phyloP scores from a whole-genome alignment of 2,797 vertebrate species.

The Pipistrellus pygmaeus region DNA sequence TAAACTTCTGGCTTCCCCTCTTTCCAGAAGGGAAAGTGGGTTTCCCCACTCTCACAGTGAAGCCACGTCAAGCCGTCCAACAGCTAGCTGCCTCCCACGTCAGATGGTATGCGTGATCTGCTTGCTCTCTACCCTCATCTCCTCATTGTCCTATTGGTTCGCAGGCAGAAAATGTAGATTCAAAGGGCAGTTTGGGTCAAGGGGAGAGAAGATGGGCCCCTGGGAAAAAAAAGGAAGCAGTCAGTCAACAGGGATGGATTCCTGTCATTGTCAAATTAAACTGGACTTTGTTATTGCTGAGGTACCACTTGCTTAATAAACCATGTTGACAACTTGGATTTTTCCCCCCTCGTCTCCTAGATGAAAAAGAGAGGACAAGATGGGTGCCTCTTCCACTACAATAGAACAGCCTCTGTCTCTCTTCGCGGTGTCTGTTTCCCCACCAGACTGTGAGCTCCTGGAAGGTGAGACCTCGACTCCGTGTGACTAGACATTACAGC shows the following conservation, averaged over 20 bases:
- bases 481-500: not conserved
- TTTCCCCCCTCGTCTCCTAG: not conserved
- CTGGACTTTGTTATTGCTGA: not conserved
- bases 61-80: slow-evolving; percentile 15
- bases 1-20: slow-evolving; percentile 87
- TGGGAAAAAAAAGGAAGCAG: not conserved
- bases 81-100: slow-evolving; percentile 58
- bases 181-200: not conserved
- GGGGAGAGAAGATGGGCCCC: not conserved
- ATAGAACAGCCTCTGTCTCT: not conserved
- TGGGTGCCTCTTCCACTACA: not conserved
- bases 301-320: slow-evolving; percentile 1
- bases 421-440: not conserved
- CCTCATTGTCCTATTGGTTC: not conserved
- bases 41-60: slow-evolving; percentile 42
- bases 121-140: not conserved
- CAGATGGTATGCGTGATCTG: not conserved
- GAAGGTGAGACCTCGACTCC: not conserved
- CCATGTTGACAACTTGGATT: not conserved
- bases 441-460: not conserved
- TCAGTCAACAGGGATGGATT: not conserved
- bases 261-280: not conserved
- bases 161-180: not conserved
- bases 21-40: slow-evolving; percentile 82
- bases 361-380: not conserved